Evolutionary conservation across 2,888 invertebrate genomes (phyloP).

Genomic region (Drosophila borborema): DNA sequence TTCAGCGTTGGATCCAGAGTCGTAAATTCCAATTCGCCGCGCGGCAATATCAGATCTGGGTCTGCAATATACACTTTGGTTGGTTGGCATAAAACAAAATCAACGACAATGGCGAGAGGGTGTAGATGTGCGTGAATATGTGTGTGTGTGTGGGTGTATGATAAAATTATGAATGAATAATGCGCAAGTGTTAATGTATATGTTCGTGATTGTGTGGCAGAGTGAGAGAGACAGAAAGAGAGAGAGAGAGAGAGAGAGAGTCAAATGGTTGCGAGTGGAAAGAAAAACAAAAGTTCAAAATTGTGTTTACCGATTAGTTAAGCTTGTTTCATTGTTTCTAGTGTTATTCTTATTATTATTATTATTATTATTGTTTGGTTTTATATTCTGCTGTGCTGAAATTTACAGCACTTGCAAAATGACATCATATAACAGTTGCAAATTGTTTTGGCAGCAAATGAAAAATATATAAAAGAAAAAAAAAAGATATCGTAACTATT

Average conservation of each 20-base stretch:
- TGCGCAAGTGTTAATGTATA: slow-evolving; percentile 30
- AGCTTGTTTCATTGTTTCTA: slow-evolving; percentile 47
- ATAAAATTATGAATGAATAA: slow-evolving; percentile 29
- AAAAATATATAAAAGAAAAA: slow-evolving; percentile 41
- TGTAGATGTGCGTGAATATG: slow-evolving; percentile 27
- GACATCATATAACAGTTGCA: slow-evolving; percentile 70
- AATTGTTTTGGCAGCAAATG: slow-evolving; percentile 75
- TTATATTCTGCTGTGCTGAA: slow-evolving; percentile 29
- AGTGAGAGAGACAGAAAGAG: slow-evolving; percentile 1
- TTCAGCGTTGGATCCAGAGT: slow-evolving; percentile 84
- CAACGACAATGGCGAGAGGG: slow-evolving; percentile 63
- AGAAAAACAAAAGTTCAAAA: slow-evolving; percentile 56
- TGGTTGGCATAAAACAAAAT: slow-evolving; percentile 82
- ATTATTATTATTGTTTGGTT: slow-evolving; percentile 20
- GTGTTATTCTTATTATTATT: slow-evolving; percentile 19
- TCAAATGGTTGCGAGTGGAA: slow-evolving; percentile 23
- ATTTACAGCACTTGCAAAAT: slow-evolving; percentile 76
- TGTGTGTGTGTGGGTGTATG: slow-evolving; percentile 22
- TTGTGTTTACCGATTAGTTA: slow-evolving; percentile 73
- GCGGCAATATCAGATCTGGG: slow-evolving; percentile 85
- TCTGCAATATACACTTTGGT: slow-evolving; percentile 86
- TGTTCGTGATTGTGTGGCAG: neutral
- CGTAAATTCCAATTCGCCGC: slow-evolving; percentile 85
- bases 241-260: neutral
- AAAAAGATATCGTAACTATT: slow-evolving; percentile 60